Conservation (phyloP, 1,140 invertebrate species). For the Saccostrea glomerata region DNA sequence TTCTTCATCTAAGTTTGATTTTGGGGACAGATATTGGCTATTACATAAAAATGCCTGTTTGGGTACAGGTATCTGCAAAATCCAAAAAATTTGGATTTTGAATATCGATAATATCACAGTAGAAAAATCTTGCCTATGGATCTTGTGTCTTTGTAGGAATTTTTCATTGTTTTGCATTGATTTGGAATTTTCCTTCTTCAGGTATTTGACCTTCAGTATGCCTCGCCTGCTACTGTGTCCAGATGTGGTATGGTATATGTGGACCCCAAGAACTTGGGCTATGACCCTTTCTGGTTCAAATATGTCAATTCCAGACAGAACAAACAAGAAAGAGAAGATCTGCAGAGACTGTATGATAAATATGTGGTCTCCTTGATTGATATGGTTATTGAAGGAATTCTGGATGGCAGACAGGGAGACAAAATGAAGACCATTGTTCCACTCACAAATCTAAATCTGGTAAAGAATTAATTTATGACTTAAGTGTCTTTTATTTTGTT, state of each 20-base stretch:
- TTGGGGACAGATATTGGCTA: no score
- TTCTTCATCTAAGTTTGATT: no score
- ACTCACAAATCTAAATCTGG: conserved; percentile 91
- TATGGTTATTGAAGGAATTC: conserved; percentile 87
- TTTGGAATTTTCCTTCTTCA: conserved; percentile 66
- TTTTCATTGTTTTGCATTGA: not conserved
- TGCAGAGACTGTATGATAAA: conserved; percentile 85
- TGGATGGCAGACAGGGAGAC: conserved; percentile 83
- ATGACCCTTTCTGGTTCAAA: conserved; percentile 90
- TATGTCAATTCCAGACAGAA: conserved; percentile 82
- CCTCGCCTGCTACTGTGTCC: conserved; percentile 80
- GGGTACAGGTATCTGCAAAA: no score
- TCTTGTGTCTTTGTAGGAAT: not conserved
- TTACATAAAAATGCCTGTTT: no score
- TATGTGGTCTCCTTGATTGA: conserved; percentile 86
- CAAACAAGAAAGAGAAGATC: conserved; percentile 76
- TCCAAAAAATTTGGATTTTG: no score
- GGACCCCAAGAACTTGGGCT: conserved; percentile 93
- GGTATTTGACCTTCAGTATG: conserved; percentile 90
- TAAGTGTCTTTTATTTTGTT: not conserved
- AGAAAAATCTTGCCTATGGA: no score
- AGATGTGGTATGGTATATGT: conserved; percentile 80
- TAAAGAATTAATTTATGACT: conserved; percentile 74
- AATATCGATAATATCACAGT: no score
- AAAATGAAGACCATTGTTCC: conserved; percentile 90